A percentile compares a stretch with the other conserved stretches of the same genome.
Evolutionary conservation across 2,888 invertebrate species (phyloP).

Genomic region (Diarsia dahlii): DNA sequence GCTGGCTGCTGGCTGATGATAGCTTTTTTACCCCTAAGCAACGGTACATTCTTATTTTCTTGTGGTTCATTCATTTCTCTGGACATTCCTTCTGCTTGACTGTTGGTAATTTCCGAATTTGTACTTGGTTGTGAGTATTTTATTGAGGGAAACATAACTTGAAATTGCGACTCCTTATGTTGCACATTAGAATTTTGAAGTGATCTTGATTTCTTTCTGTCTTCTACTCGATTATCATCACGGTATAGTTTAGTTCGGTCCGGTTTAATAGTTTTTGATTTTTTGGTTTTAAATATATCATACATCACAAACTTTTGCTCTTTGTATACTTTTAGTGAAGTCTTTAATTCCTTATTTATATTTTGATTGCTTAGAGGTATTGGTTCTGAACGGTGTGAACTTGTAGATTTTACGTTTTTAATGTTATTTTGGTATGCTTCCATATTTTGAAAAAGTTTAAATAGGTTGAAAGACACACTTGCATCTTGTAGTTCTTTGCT

Average conservation of each 20-base stretch:
- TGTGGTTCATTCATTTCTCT: constrained; percentile 13
- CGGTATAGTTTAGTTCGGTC: neutral
- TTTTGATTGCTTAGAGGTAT: neutral
- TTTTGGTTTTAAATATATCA: neutral
- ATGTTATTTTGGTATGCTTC: constrained; percentile 1
- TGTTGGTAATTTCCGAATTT: neutral
- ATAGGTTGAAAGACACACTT: constrained; percentile 12
- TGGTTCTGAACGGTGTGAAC: constrained; percentile 8
- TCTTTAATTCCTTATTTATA: neutral
- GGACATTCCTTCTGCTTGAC: neutral
- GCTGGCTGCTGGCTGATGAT: constrained; percentile 6
- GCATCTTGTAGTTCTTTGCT: constrained; percentile 11
- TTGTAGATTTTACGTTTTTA: constrained; percentile 12
- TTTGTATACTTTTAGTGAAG: neutral
- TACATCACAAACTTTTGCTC: neutral
- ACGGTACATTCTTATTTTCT: neutral
- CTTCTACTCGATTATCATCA: constrained; percentile 1
- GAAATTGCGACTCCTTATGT: constrained; percentile 7
- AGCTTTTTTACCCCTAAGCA: constrained; percentile 21
- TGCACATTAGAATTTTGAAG: neutral
- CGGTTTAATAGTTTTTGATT: neutral
- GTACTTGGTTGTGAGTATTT: constrained; percentile 23
- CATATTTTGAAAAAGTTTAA: constrained; percentile 21
- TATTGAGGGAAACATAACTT: constrained; percentile 27
- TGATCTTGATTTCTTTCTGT: constrained; percentile 14